Evolutionary conservation across 35 echinoderm and acorn worm species (phyloP).

Genomic region (Amphiura filiformis): DNA sequence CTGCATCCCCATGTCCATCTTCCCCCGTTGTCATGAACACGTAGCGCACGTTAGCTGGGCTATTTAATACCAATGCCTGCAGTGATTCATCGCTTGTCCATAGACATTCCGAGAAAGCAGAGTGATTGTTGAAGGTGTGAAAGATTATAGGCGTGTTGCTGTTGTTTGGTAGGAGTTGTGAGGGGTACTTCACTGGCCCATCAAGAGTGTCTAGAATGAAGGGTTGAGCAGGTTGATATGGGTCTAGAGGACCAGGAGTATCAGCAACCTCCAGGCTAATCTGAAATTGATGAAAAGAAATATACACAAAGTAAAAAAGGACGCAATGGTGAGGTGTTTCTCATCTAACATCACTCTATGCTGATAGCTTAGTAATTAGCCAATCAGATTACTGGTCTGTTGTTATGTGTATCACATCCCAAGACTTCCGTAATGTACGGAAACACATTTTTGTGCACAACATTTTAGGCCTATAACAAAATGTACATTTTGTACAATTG

Average conservation of each 20-base stretch:
- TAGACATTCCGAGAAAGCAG: slow-evolving; percentile 73
- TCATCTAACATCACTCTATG: too few species aligned
- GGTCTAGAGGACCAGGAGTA: neutral
- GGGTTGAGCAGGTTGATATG: slow-evolving; percentile 33
- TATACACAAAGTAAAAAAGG: neutral
- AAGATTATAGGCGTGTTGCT: slow-evolving; percentile 63
- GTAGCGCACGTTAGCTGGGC: slow-evolving; percentile 57
- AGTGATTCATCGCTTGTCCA: slow-evolving; percentile 72
- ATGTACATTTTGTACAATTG: too few species aligned
- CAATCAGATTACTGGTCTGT: too few species aligned
- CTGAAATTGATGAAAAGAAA: neutral
- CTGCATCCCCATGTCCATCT: slow-evolving; percentile 49
- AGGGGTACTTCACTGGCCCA: slow-evolving; percentile 59
- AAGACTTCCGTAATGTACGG: too few species aligned
- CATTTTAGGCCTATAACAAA: too few species aligned
- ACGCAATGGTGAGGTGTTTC: too few species aligned
- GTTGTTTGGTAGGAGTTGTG: neutral
- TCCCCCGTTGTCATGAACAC: slow-evolving; percentile 66
- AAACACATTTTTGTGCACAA: too few species aligned
- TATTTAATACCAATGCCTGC: slow-evolving; percentile 33
- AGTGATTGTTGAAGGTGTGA: slow-evolving; percentile 71
- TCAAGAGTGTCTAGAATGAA: slow-evolving; percentile 58
- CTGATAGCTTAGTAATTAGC: too few species aligned
- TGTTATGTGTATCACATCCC: too few species aligned
- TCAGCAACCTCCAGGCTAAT: neutral